Evolutionary conservation across 2,113 vertebrate species (phyloP), one percentile per base, ranked within the genome.

Genomic region (Leucosticte australis): DNA sequence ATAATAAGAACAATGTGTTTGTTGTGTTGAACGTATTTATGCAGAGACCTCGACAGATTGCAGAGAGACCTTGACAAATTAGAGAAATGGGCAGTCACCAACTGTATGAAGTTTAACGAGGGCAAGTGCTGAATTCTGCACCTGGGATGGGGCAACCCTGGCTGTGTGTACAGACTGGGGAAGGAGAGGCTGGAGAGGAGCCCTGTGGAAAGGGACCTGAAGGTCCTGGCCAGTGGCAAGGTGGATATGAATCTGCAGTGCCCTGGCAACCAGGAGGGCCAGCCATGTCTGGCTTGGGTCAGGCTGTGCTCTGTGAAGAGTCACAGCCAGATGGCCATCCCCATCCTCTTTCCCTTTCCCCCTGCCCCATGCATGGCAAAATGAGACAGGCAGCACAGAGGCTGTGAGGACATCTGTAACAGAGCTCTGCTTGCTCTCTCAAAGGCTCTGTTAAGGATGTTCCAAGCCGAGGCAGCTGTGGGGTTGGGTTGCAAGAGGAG

Each of bases 241-340:
- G 27, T 35, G n/a, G 17, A 27, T 20, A 1, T 31, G n/a, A 68
- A 47, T 22, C 70, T 62, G 78, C 62, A 76, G 39, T 47, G 47
- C 62, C 46, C 70, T 35, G 79, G 47, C n/a, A 62, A 1, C n/a
- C 55, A 19, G 47, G 47, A 76, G 17, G 55, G 55, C 62, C 41
- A 35, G 0, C 9, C 0, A 0, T 41, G 47, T 9, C 13, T 53
- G 49, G 5, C 44, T 64, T 52, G 71, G 33, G 22, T 31, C 3
- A 6, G 62, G 17, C 70, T 79, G 57, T 1, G 1, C 37, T 27
- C 35, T 35, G 15, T 27, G 49, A 49, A 67, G 47, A 71, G 75
- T 37, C 39, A 33, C 47, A 31, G 47, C 15, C 8, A 23, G 17
- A 19, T 17, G 44, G 22, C 15, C 62, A 30, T 16, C 46, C 14